A percentile compares a stretch with the other conserved stretches of the same genome.
Conservation (phyloP, 1,140 invertebrate species). For the Drosophila grimshawi region DNA sequence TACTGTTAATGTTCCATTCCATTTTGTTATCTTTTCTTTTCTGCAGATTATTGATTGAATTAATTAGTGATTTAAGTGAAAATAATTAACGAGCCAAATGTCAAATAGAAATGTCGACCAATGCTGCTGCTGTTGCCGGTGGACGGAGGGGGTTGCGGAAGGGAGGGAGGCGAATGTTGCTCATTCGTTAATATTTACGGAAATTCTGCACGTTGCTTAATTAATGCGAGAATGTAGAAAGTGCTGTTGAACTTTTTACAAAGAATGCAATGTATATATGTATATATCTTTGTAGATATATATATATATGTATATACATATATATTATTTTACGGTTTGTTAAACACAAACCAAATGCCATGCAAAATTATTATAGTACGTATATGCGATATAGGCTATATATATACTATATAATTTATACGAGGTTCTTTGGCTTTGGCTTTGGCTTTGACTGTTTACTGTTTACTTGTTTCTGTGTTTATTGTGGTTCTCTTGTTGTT, state of each 20-base stretch:
- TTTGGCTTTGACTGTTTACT: conserved; percentile 53
- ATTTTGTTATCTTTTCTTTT: neutral
- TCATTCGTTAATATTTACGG: conserved; percentile 11
- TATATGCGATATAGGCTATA: too few relatives aligned
- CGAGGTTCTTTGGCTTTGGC: conserved; percentile 11
- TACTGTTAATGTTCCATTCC: conserved; percentile 5
- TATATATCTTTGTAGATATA: too few relatives aligned
- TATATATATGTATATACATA: too few relatives aligned
- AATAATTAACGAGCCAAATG: conserved; percentile 29
- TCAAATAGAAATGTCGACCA: conserved; percentile 12
- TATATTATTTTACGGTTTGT: conserved; percentile 13
- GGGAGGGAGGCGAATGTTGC: neutral
- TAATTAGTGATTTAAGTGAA: conserved; percentile 22
- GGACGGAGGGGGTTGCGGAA: too few relatives aligned
- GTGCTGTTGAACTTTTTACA: conserved; percentile 32
- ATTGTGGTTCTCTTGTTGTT: conserved; percentile 53
- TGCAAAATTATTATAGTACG: neutral
- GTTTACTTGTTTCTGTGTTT: conserved; percentile 10
- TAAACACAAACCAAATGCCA: conserved; percentile 5
- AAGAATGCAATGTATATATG: neutral
- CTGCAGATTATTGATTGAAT: conserved; percentile 13
- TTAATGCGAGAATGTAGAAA: conserved; percentile 37
- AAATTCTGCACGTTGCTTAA: conserved; percentile 15
- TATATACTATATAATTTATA: too few relatives aligned
- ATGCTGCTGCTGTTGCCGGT: neutral